A percentile compares a stretch with the other conserved stretches of the same genome.
These are phyloP conservation scores for Balaenoptera acutorostrata DNA, from an alignment of 2,113 vertebrate species.

Conservation along the genomic window DNA sequence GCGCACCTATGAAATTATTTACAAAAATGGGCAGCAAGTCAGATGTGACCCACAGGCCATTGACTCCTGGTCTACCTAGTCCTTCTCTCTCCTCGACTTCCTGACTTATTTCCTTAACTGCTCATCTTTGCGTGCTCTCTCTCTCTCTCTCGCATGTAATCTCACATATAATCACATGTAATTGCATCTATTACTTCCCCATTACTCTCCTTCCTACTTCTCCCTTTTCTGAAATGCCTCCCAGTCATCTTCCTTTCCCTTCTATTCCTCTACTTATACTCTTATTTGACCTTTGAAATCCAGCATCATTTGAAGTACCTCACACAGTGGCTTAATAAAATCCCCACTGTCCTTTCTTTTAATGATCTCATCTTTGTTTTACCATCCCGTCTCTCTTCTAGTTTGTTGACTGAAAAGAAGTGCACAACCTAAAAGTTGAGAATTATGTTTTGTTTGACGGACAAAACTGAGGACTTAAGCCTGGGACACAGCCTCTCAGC, in stretches of 20 bases:
- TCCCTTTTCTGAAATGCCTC: not conserved
- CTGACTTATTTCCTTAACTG: not conserved
- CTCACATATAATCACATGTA: not conserved
- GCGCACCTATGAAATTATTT: not conserved
- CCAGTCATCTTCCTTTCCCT: not conserved
- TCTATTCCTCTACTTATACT: not conserved
- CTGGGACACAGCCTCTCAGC: not conserved
- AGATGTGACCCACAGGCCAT: not conserved
- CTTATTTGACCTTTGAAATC: not conserved
- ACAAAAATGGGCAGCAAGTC: not conserved
- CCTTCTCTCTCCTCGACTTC: not conserved
- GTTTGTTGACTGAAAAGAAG: not conserved
- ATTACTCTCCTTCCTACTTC: not conserved
- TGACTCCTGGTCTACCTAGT: not conserved
- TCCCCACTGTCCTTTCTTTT: not conserved
- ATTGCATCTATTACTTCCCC: not conserved
- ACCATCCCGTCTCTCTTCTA: not conserved
- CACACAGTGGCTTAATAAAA: not conserved
- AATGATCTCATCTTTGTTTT: not conserved
- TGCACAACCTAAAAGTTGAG: not conserved
- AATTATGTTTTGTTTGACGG: not conserved
- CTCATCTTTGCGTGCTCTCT: not conserved
- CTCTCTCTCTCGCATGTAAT: not conserved
- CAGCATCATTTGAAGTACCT: not conserved
- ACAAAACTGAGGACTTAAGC: not conserved